Conservation (phyloP, 2,888 invertebrate species). For the Apocheima hispidaria region DNA sequence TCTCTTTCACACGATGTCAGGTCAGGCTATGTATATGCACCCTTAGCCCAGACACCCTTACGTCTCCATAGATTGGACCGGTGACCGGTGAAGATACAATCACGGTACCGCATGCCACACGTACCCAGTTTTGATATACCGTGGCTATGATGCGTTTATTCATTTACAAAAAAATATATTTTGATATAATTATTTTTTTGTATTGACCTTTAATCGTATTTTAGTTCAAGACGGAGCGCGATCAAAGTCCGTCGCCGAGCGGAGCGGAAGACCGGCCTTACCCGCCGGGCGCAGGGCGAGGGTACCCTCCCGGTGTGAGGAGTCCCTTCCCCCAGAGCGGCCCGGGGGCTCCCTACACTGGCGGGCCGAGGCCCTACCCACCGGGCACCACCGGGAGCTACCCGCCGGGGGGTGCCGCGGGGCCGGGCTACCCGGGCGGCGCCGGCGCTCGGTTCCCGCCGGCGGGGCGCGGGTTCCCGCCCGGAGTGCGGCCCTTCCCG, state of each 20-base stretch:
- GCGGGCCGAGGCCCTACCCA: conserved; percentile 36
- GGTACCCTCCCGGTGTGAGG: not conserved
- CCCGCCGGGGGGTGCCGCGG: not conserved
- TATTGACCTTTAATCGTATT: not conserved
- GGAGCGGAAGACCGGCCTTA: conserved; percentile 9
- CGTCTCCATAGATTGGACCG: too few relatives aligned
- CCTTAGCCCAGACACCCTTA: too few relatives aligned
- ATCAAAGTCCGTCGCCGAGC: conserved; percentile 6
- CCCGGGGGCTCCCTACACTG: conserved; percentile 13
- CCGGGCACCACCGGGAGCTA: not conserved
- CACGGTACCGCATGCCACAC: too few relatives aligned
- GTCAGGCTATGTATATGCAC: too few relatives aligned
- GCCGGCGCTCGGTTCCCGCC: conserved; percentile 8
- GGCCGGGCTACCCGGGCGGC: conserved; percentile 1
- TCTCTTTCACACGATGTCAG: too few relatives aligned
- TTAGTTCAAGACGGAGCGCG: conserved; percentile 14
- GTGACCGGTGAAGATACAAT: too few relatives aligned
- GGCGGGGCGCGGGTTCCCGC: conserved; percentile 43
- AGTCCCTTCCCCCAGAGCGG: conserved; percentile 7
- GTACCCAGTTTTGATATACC: too few relatives aligned
- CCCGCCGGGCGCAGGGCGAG: conserved; percentile 1
- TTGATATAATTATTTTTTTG: too few relatives aligned
- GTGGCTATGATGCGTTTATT: too few relatives aligned
- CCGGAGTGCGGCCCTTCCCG: conserved; percentile 58
- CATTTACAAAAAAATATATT: too few relatives aligned